Conservation (phyloP, 2,888 invertebrate species). For the Hipparchia sbordonii region DNA sequence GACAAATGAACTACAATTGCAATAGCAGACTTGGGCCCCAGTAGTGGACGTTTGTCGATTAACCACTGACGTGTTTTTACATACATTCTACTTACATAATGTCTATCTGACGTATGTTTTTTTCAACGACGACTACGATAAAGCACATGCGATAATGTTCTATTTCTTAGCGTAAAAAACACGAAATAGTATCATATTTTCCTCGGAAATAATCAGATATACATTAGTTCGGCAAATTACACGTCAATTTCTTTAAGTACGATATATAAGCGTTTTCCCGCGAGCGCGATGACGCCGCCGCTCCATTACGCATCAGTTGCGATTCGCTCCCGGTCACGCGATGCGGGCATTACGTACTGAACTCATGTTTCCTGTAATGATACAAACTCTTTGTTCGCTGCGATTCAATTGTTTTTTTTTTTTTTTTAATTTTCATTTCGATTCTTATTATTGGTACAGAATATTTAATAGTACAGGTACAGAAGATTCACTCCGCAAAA, state of each 20-base stretch:
- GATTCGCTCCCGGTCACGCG: slow-evolving; percentile 76
- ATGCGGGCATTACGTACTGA: slow-evolving; percentile 69
- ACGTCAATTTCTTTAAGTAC: slow-evolving; percentile 61
- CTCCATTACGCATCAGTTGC: slow-evolving; percentile 78
- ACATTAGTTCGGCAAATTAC: slow-evolving; percentile 53
- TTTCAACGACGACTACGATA: neutral
- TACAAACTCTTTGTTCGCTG: slow-evolving; percentile 17
- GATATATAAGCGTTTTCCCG: slow-evolving; percentile 66
- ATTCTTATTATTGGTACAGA: no score
- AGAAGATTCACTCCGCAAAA: no score
- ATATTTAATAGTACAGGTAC: no score
- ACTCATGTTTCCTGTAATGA: slow-evolving; percentile 48
- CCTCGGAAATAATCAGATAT: slow-evolving; percentile 59
- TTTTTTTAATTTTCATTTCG: no score
- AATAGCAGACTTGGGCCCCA: no score
- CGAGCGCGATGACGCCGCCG: slow-evolving; percentile 73
- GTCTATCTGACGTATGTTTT: no score
- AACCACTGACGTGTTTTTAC: no score
- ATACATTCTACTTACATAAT: no score
- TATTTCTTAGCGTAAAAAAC: neutral
- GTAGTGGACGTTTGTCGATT: no score
- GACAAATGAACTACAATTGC: no score
- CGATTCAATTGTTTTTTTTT: neutral
- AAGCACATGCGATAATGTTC: neutral
- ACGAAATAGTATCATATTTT: slow-evolving; percentile 17